Evolutionary conservation across 2,797 vertebrate species (phyloP).

Genomic region (Chromis chromis): DNA sequence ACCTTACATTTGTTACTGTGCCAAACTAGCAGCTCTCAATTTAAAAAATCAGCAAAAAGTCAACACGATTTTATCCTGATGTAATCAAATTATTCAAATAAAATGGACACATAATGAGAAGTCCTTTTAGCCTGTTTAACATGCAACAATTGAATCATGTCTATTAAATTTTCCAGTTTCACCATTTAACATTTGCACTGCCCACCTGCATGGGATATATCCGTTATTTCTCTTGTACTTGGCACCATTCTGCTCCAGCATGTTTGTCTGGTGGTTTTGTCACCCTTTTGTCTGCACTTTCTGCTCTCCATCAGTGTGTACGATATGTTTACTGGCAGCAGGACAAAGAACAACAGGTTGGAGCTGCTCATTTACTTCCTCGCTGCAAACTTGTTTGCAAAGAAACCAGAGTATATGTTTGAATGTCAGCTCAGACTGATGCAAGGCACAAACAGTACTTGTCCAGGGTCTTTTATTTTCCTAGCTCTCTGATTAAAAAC

Average conservation of each 20-base stretch:
- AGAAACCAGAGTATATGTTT: background rate
- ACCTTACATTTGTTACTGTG: background rate
- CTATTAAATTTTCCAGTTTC: background rate
- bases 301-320: background rate
- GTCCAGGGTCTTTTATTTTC: too few relatives aligned
- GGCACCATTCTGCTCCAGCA: background rate
- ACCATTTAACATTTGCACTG: background rate
- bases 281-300: background rate
- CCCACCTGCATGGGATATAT: background rate
- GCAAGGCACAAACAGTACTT: too few relatives aligned
- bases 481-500: too few relatives aligned
- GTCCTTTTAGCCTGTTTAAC: background rate
- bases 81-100: background rate
- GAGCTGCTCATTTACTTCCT: too few relatives aligned
- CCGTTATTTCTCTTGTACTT: background rate
- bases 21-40: too few relatives aligned
- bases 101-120: background rate
- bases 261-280: background rate
- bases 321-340: background rate
- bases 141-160: slow-evolving; percentile 7
- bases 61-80: background rate
- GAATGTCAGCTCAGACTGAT: background rate
- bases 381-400: too few relatives aligned
- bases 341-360: background rate
- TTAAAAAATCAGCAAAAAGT: background rate